Evolutionary conservation across 2,888 invertebrate species (phyloP), one percentile per base, ranked within the genome.

Genomic region (Pollenia angustigena): DNA sequence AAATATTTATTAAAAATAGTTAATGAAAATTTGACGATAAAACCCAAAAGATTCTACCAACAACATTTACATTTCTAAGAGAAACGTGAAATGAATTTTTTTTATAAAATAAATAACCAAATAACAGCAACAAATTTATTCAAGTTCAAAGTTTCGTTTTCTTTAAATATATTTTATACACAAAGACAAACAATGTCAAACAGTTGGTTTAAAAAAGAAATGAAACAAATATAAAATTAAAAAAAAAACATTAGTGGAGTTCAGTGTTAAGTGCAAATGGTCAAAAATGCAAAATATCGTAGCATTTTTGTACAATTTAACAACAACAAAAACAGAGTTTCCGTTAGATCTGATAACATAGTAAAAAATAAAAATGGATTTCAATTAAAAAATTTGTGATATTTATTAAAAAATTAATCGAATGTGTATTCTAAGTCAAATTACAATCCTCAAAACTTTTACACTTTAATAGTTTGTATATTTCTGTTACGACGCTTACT

Each of bases 61-160:
- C 56, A 74, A 18, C 66, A 74, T 74, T 81, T 62, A 80, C 68
- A 56, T 75, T 74, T 60, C 23, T 42, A 50, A 71, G 42, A 84
- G 56, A 23, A 83, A 40, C 62, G 48, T 68, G 48, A 18, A 62
- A 64, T n/a, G 1, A 48, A 69, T 23, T 48, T 60, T 48, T 16
- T 48, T 46, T 23, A 32, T 2, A n/a, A 32, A 46, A 32, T 18
- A 84, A 66, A 64, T 16, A n/a, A 11, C 23, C 8, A 76, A 60
- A 54, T 74, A 66, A 79, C n/a, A 69, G 16, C 14, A 18, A 66
- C 1, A 71, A 58, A 18, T 23, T n/a, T 68, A 7, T 75, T 85
- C 85, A 85, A 85, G 85, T 71, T 85, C 85, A 85, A 85, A 50
- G 69, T 71, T 84, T 83, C 48, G 23, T 71, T 62, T 64, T 56